Evolutionary conservation across 2,113 vertebrate species (phyloP).

Genomic region (Oreocharis arfaki): DNA sequence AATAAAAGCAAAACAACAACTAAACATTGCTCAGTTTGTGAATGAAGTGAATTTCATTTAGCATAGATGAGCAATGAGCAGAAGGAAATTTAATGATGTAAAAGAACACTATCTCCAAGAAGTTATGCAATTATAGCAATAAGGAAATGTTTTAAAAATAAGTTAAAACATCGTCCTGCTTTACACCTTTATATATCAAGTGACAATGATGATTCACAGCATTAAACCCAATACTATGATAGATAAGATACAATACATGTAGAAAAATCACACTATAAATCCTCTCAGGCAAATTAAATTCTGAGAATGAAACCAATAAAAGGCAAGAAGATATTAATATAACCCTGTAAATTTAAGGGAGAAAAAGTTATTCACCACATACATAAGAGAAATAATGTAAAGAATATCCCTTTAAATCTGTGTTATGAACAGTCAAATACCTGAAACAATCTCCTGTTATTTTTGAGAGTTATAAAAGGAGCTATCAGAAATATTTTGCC

Average conservation of each 20-base stretch:
- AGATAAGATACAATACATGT: background rate
- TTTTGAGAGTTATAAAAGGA: background rate
- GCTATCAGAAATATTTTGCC: background rate
- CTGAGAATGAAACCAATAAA: constrained; percentile 3
- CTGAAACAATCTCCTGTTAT: background rate
- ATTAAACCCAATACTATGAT: background rate
- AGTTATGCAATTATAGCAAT: background rate
- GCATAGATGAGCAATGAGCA: background rate
- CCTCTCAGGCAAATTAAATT: background rate
- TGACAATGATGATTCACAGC: background rate
- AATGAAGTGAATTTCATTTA: background rate
- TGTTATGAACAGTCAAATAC: background rate
- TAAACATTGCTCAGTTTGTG: background rate
- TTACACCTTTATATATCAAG: background rate
- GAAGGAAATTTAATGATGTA: background rate
- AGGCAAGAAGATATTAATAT: background rate
- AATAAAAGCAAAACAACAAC: background rate
- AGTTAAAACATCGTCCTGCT: background rate
- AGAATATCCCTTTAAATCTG: background rate
- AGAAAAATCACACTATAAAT: background rate
- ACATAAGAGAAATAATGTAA: background rate
- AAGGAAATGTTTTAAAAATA: background rate
- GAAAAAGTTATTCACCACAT: background rate
- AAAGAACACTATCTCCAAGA: background rate
- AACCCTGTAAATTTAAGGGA: background rate